Base-by-base conservation (phyloP, 2,888 invertebrate genomes). In the Leucoma salicis region DNA sequence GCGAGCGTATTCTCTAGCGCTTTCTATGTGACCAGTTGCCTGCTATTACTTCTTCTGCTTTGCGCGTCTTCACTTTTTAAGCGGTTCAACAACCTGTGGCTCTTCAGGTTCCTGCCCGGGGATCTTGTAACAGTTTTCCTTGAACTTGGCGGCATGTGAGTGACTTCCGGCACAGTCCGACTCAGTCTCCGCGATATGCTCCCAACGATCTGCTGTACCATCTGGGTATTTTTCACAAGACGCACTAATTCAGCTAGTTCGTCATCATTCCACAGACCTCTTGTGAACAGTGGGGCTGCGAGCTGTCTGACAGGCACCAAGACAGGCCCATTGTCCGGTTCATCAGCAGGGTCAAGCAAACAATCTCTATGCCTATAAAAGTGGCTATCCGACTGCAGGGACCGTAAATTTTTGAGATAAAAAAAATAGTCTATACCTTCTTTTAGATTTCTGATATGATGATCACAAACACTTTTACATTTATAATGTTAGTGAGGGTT, bases 201-300 rank as follows among this genome's bases (percentile, higher is more conserved):
- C 97, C 99, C 99, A 99, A 31, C 98, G 92, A 52, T 95, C 94
- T 0, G 93, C 81, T 0, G 95, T 92, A 1, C 98, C 98, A 0
- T 95, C 95, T 0, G 99, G 99, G 84, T 94, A 95, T 81, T 96
- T 98, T 96, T 96, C 15, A 97, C 95, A 2, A 97, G 87, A 13
- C 93, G 92, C 11, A 95, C 93, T 18, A 97, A 85, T 73, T 97
- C 96, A 2, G 92, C 86, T 39, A 97, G 83, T 81, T 97, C 97
- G 50, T 96, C 96, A 73, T 97, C 97, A 0, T 96, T 95, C 97
- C 97, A 98, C 4, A 96, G 89, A 0, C 96, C 95, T 1, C 96
- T 96, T 0, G 88, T 58, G 12, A 91, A 70, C 2, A 91, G 72
- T 2, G 91, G 89, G 0, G 90, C 77, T 1, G 80, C 48, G 59